phyloP scores from a whole-genome alignment of 2,888 invertebrate species.

The Agapostemon virescens region DNA sequence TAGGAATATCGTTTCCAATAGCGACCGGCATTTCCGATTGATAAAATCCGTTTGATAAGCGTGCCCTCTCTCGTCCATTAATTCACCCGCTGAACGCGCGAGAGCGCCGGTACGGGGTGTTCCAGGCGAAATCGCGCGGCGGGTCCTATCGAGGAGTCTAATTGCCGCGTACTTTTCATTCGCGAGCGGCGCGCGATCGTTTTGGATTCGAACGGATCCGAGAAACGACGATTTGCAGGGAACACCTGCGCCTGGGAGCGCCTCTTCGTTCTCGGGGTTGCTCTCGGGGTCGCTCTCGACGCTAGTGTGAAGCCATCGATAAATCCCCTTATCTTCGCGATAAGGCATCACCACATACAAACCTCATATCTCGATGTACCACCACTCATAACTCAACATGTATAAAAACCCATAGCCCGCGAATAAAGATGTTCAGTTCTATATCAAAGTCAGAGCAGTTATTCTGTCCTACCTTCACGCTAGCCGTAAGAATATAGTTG shows the following conservation, averaged over 20 bases:
- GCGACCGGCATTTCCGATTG: constrained; percentile 38
- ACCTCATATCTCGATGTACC: too few species aligned
- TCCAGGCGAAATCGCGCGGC: not conserved
- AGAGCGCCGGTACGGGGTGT: not conserved
- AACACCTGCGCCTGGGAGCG: not conserved
- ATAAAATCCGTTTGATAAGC: constrained; percentile 39
- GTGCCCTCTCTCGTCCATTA: constrained; percentile 12
- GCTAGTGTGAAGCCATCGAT: too few species aligned
- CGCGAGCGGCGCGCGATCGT: not conserved
- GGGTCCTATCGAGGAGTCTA: constrained; percentile 6
- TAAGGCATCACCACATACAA: too few species aligned
- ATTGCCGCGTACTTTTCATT: constrained; percentile 1
- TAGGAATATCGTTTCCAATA: constrained; percentile 38
- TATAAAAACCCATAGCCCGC: too few species aligned
- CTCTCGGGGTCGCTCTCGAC: too few species aligned
- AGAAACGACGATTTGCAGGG: constrained; percentile 2
- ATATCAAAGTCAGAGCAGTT: too few species aligned
- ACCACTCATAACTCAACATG: too few species aligned
- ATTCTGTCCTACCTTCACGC: too few species aligned
- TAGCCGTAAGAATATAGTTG: too few species aligned
- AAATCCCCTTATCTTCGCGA: too few species aligned
- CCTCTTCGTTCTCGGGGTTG: too few species aligned
- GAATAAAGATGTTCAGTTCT: too few species aligned
- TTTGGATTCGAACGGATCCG: not conserved
- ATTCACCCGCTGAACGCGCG: constrained; percentile 1